Base-by-base conservation (phyloP, 2,797 vertebrate species). In the Lepilemur septentrionalis region DNA sequence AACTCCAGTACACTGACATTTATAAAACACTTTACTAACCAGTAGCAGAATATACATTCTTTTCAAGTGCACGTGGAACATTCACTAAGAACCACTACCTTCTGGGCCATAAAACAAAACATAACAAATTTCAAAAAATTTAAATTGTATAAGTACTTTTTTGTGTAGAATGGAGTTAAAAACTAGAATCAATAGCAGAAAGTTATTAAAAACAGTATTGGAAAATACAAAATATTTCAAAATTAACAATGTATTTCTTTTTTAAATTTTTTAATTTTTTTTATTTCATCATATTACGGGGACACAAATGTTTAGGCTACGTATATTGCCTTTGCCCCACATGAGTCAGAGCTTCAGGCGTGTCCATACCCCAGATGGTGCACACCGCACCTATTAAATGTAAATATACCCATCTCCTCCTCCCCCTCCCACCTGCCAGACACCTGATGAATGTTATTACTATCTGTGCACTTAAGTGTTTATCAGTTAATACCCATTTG, bases 181-280 rank as follows among this genome's bases (percentile, higher is more conserved):
- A 84, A 84, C 32, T 69, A 78, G 73, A 90, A 83, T 83, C 28
- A 61, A 30, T 69, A 52, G 3, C 10, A 87, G 55, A 95, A 70
- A 65, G 8, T 30, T 79, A 75, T 38, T 76, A 23, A 61, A 72
- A 63, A 78, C n/a, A 70, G 7, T 61, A 57, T 18, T 87, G 5
- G 63, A 69, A 95, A 93, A 73, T 79, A 87, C 12, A 67, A 93
- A 83, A 61, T 86, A 63, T 61, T 94, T 86, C 50, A 72, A 87
- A 89, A 61, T 90, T 81, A 84, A 57, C 46, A 46, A 35, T 30
- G 28, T n/a, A 65, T 32, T 70, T 76, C 35, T 30, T 55, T 55
- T 55, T 7, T 20, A 20, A 55, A 52, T 52, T 52, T 46, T 48
- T 48, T 3, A 52, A 18, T 20, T 52, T 15, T 52, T 52, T 52